Percentiles rank a stretch among this genome's conserved stretches.
Evolutionary conservation across 1,140 invertebrate genomes (phyloP).

Genomic region (Nebria ingens): DNA sequence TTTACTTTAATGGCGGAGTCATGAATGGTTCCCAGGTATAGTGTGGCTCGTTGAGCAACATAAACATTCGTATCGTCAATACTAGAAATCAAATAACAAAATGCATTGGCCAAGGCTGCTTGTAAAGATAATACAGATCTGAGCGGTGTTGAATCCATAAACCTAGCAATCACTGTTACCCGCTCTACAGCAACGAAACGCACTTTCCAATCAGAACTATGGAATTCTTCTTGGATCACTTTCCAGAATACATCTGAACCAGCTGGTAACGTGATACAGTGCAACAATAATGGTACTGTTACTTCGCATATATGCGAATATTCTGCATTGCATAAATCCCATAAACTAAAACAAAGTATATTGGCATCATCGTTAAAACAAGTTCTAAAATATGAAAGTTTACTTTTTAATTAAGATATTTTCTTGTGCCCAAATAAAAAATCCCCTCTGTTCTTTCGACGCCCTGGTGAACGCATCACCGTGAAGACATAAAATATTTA

Average conservation of each 20-base stretch:
- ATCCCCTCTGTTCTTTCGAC: constrained; percentile 82
- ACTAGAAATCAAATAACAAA: constrained; percentile 91
- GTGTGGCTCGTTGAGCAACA: constrained; percentile 85
- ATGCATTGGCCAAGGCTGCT: constrained; percentile 90
- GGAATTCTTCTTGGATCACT: constrained; percentile 87
- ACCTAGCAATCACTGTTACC: constrained; percentile 83
- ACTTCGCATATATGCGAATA: constrained; percentile 88
- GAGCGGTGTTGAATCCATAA: constrained; percentile 82
- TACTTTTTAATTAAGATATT: constrained; percentile 92
- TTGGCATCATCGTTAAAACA: background rate
- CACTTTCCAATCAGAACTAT: constrained; percentile 76
- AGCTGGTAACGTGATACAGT: constrained; percentile 85
- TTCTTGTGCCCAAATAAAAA: constrained; percentile 96
- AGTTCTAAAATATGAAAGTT: constrained; percentile 25
- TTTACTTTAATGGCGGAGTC: constrained; percentile 66
- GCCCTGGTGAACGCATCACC: constrained; percentile 85
- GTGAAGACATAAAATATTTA: constrained; percentile 86
- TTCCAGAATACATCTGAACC: constrained; percentile 93
- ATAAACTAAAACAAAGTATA: constrained; percentile 55
- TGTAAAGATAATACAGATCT: constrained; percentile 75
- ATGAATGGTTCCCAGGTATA: constrained; percentile 91
- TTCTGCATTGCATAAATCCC: constrained; percentile 86
- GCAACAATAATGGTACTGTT: constrained; percentile 80
- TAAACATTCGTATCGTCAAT: constrained; percentile 93
- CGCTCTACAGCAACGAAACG: constrained; percentile 91